A percentile compares a stretch with the other conserved stretches of the same genome.
These are phyloP conservation scores for Mythimna loreyi DNA, from an alignment of 2,888 invertebrate genomes.

Conservation along the genomic window DNA sequence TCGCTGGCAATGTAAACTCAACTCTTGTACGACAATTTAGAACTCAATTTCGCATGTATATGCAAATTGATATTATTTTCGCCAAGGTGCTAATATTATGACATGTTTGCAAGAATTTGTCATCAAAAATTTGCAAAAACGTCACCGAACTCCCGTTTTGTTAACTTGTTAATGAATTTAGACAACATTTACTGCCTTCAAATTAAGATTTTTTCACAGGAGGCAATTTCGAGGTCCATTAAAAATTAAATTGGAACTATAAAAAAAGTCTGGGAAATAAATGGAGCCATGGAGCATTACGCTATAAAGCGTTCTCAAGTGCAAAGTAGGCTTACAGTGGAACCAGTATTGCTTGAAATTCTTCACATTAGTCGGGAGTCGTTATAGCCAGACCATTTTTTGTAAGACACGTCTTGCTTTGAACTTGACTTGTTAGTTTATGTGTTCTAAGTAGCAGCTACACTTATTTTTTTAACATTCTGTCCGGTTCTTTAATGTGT, in stretches of 20 bases:
- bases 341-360: conserved; percentile 32
- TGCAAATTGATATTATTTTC: conserved; percentile 36
- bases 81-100: conserved; percentile 45
- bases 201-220: conserved; percentile 1
- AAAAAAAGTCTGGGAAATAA: background rate
- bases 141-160: conserved; percentile 40
- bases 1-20: conserved; percentile 17
- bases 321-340: conserved; percentile 1
- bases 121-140: conserved; percentile 28
- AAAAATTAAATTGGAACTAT: background rate
- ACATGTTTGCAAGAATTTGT: conserved; percentile 38
- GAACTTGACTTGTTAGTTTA: conserved; percentile 41
- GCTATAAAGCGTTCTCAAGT: background rate
- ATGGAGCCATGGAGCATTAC: conserved; percentile 8
- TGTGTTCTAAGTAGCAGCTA: conserved; percentile 21
- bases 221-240: conserved; percentile 7
- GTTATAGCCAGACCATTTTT: conserved; percentile 43
- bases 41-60: conserved; percentile 23
- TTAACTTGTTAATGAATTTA: conserved; percentile 30
- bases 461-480: conserved; percentile 22
- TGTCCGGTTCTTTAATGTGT: background rate
- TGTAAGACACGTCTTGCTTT: conserved; percentile 22
- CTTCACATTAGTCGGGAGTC: conserved; percentile 29
- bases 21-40: conserved; percentile 12
- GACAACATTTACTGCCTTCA: background rate